Evolutionary conservation across 2,888 invertebrate species (phyloP).

Genomic region (Clistopyga incitator): DNA sequence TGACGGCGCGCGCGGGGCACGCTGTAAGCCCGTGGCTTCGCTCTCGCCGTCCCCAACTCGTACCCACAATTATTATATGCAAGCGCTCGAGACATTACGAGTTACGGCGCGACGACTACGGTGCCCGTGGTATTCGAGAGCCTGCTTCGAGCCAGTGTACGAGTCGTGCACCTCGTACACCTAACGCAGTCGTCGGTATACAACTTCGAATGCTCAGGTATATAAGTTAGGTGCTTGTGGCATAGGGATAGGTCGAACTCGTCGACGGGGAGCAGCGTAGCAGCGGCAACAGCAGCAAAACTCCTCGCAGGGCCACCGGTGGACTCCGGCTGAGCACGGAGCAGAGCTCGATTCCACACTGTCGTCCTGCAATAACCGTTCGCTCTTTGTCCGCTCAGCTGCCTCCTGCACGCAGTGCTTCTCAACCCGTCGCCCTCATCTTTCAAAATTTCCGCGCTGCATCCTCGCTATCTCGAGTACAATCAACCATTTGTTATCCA

Average conservation of each 20-base stretch:
- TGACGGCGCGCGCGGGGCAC: conserved; percentile 33
- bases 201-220: conserved; percentile 35
- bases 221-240: conserved; percentile 41
- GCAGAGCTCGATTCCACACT: conserved; percentile 63
- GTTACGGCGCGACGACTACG: not conserved
- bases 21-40: conserved; percentile 30
- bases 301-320: conserved; percentile 57
- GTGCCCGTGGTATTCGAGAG: not conserved
- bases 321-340: conserved; percentile 57
- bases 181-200: not conserved
- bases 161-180: conserved; percentile 9
- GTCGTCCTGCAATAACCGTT: conserved; percentile 82
- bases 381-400: conserved; percentile 84
- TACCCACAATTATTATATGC: conserved; percentile 49
- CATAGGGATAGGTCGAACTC: conserved; percentile 38
- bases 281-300: not conserved
- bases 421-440: conserved; percentile 69
- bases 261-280: conserved; percentile 36
- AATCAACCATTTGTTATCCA: conserved; percentile 38
- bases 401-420: conserved; percentile 81
- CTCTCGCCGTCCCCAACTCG: conserved; percentile 27
- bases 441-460: not conserved
- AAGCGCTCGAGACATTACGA: conserved; percentile 37
- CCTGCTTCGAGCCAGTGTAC: not conserved
- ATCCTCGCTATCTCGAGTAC: conserved; percentile 36